Evolutionary conservation across 2,888 invertebrate genomes (phyloP).

Genomic region (Nomada goodeniana): DNA sequence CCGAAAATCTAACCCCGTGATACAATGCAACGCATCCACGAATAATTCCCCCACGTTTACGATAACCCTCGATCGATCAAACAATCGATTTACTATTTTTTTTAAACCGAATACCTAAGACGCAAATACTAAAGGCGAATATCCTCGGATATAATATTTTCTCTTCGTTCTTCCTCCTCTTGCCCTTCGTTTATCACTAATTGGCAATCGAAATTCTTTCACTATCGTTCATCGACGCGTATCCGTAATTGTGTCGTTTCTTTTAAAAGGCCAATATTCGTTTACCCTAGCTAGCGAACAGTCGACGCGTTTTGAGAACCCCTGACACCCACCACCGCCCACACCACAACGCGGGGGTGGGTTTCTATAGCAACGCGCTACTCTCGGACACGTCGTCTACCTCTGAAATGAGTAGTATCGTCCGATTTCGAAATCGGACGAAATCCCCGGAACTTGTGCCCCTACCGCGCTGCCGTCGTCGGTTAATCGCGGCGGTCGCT

Average conservation of each 20-base stretch:
- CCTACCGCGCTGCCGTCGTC: background rate
- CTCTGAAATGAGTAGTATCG: slow-evolving; percentile 51
- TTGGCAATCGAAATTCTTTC: background rate
- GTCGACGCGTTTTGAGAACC: slow-evolving; percentile 59
- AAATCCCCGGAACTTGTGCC: slow-evolving; percentile 17
- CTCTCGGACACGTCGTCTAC: slow-evolving; percentile 75
- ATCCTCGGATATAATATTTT: too few relatives aligned
- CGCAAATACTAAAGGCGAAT: too few relatives aligned
- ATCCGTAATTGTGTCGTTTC: background rate
- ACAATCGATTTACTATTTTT: too few relatives aligned
- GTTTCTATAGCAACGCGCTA: slow-evolving; percentile 75
- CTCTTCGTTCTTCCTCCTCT: background rate
- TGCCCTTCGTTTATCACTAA: background rate
- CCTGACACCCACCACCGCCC: slow-evolving; percentile 46
- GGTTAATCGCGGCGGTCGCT: slow-evolving; percentile 25
- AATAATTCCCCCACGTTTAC: background rate
- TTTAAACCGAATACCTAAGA: too few relatives aligned
- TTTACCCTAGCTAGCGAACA: background rate
- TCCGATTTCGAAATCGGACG: slow-evolving; percentile 45
- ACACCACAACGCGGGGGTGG: slow-evolving; percentile 46
- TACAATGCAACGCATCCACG: background rate
- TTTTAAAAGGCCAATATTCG: background rate
- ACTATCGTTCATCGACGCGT: background rate
- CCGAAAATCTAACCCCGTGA: background rate
- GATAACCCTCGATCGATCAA: too few relatives aligned